phyloP scores from a whole-genome alignment of 2,888 invertebrate species.

The Ashinkailepas kermadecensis region DNA sequence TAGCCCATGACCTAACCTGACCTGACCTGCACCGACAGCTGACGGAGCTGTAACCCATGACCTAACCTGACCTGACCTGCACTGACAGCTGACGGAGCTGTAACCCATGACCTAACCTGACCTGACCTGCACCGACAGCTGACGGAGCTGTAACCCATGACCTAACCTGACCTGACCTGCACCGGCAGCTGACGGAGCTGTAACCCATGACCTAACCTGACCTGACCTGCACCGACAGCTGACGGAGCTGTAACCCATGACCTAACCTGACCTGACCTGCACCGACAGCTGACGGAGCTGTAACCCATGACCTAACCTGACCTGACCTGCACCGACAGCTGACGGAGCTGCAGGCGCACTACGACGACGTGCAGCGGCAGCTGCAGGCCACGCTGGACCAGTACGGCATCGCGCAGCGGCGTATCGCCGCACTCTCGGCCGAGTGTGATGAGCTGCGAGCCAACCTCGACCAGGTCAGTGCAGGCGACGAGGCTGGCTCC shows the following conservation, averaged over 20 bases:
- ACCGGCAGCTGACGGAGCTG: slow-evolving; percentile 54
- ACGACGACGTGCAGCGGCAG: slow-evolving; percentile 93
- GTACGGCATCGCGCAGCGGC: slow-evolving; percentile 80
- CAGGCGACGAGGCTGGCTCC: too few relatives aligned
- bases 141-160: background rate
- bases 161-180: background rate
- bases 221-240: background rate
- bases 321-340: background rate
- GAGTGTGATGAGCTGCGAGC: slow-evolving; percentile 94
- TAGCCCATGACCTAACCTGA: too few relatives aligned
- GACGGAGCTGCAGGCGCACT: slow-evolving; percentile 83
- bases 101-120: too few relatives aligned
- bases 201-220: background rate
- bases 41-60: too few relatives aligned
- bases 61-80: too few relatives aligned
- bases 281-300: too few relatives aligned
- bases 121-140: too few relatives aligned
- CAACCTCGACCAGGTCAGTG: slow-evolving; percentile 69
- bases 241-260: too few relatives aligned
- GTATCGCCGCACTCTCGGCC: slow-evolving; percentile 77
- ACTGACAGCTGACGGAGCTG: too few relatives aligned
- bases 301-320: background rate
- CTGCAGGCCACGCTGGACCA: slow-evolving; percentile 91
- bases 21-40: too few relatives aligned
- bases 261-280: background rate